phyloP scores from a whole-genome alignment of 2,888 invertebrate genomes.

The Adelognathus sp. region DNA sequence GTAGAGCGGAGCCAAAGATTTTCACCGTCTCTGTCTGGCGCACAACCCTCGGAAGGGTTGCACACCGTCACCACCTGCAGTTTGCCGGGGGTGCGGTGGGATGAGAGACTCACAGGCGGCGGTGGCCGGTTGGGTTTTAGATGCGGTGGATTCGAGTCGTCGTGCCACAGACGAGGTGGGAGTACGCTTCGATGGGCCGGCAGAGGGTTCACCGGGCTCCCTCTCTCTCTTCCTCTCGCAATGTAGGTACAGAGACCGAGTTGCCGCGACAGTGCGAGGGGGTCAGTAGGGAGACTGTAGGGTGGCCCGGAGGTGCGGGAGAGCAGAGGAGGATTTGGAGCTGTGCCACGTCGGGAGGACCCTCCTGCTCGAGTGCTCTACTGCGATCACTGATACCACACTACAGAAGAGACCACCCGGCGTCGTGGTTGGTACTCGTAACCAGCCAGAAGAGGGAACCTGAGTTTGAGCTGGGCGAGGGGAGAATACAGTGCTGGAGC shows the following conservation, averaged over 20 bases:
- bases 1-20: slow-evolving; percentile 18
- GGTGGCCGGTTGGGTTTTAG: neutral
- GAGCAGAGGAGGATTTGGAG: slow-evolving; percentile 77
- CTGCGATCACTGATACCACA: slow-evolving; percentile 80
- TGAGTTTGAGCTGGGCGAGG: slow-evolving; percentile 51
- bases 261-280: slow-evolving; percentile 38
- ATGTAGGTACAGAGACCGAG: slow-evolving; percentile 27
- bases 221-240: too few relatives aligned
- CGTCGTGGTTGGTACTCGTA: slow-evolving; percentile 69
- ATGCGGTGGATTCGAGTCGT: neutral
- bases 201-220: slow-evolving; percentile 37
- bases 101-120: slow-evolving; percentile 1
- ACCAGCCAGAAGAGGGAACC: slow-evolving; percentile 63
- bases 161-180: slow-evolving; percentile 1
- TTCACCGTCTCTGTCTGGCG: slow-evolving; percentile 6
- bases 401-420: slow-evolving; percentile 67
- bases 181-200: slow-evolving; percentile 17
- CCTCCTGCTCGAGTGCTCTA: slow-evolving; percentile 79
- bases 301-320: slow-evolving; percentile 47
- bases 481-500: slow-evolving; percentile 34
- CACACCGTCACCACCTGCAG: slow-evolving; percentile 33
- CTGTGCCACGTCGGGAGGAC: slow-evolving; percentile 78
- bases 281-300: slow-evolving; percentile 60
- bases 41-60: slow-evolving; percentile 22
- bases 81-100: neutral